These are phyloP conservation scores for Myrmecobius fasciatus DNA, from an alignment of 2,113 vertebrate species.

Conservation along the genomic window DNA sequence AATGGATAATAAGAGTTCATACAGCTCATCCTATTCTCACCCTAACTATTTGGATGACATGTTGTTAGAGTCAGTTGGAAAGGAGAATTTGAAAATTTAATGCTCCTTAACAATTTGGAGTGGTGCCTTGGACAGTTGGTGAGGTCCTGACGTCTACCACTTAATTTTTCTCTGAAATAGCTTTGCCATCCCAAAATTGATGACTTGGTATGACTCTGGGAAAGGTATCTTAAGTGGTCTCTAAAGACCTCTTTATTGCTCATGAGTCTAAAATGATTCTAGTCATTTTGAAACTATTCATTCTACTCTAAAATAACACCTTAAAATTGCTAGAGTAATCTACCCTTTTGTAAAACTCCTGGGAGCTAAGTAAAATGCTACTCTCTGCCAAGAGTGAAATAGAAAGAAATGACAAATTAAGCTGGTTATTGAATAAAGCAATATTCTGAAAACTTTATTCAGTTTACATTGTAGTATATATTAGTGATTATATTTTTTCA, in stretches of 20 bases:
- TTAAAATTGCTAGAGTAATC: constrained; percentile 40
- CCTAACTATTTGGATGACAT: background rate
- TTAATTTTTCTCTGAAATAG: background rate
- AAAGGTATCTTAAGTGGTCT: constrained; percentile 4
- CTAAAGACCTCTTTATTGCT: constrained; percentile 30
- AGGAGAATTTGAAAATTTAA: background rate
- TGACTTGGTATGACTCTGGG: background rate
- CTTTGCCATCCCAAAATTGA: constrained; percentile 24
- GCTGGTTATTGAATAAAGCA: background rate
- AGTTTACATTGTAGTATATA: constrained; percentile 38
- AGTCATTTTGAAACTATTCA: constrained; percentile 28
- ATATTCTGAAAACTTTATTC: constrained; percentile 44
- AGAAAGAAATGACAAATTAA: constrained; percentile 55
- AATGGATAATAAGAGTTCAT: background rate
- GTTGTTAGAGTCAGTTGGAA: background rate
- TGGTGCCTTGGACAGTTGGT: background rate
- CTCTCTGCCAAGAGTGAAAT: constrained; percentile 54
- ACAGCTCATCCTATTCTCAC: too few relatives aligned
- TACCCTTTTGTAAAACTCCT: constrained; percentile 40
- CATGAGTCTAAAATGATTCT: constrained; percentile 51
- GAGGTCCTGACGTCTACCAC: background rate
- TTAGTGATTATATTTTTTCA: constrained; percentile 11
- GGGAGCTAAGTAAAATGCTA: constrained; percentile 35
- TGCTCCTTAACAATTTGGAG: background rate
- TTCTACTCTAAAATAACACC: constrained; percentile 66